Base-by-base conservation (phyloP, 1,140 invertebrate genomes). In the Telenomus remus region DNA sequence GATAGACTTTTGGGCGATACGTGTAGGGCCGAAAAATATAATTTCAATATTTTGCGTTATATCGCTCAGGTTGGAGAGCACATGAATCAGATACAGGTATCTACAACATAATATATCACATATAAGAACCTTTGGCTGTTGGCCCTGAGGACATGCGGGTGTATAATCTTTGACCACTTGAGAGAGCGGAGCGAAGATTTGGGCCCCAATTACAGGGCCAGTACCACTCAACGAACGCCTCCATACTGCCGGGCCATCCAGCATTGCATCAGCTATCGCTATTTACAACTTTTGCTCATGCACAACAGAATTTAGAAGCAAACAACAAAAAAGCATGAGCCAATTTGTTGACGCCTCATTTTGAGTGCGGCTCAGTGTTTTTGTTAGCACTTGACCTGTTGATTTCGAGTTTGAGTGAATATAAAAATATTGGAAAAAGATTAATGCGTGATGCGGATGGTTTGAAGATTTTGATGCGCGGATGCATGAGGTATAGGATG, bases 151-250 rank as follows among this genome's bases (percentile, higher is more conserved):
- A 87, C 84, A 87, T 84, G 85, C 82, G 86, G 86, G 86, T 87
- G 86, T 88, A 87, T 88, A 88, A 88, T 88, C 86, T 88, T 85
- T 85, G 85, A 79, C 81, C 80, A 82, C 80, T 79, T 80, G 83
- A 86, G 82, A 60, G 47, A 79, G 80, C 79, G 82, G 82, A 84
- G 84, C 81, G 82, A 76, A 85, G 83, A 86, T 87, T 83, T 66
- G 84, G 85, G 81, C 84, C 59, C 86, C 86, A 88, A 88, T 88
- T 88, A 88, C 86, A 88, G 86, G 86, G 87, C 86, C 83, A 88
- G 85, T 85, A 87, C 83, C 82, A 87, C 81, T 84, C 85, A 87
- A 82, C 84, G 79, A 83, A 87, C 85, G 81, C 84, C 87, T 85
- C 82, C 85, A 84, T 84, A 37, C 80, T 83, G 84, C 76, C 64